A percentile compares a stretch with the other conserved stretches of the same genome.
These are phyloP conservation scores for Synanceia verrucosa DNA, from an alignment of 2,797 vertebrate genomes.

Conservation along the genomic window DNA sequence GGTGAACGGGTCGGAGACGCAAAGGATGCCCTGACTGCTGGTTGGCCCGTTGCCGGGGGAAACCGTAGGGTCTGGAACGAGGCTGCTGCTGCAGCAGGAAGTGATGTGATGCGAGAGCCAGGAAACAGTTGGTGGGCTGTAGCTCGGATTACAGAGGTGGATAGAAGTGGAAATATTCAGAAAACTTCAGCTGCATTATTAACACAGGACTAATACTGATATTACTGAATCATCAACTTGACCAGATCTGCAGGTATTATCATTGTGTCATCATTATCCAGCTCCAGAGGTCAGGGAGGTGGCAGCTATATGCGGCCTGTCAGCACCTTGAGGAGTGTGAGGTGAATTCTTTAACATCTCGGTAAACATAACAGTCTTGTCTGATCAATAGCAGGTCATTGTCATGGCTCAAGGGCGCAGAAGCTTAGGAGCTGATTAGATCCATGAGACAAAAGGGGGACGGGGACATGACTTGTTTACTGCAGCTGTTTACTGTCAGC, in stretches of 20 bases:
- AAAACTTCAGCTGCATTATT: constrained; percentile 42
- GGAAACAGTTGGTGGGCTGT: constrained; percentile 55
- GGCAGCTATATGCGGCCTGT: constrained; percentile 10
- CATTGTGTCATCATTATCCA: constrained; percentile 30
- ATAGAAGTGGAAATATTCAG: constrained; percentile 64
- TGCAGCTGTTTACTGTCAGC: constrained; percentile 79
- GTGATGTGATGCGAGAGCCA: constrained; percentile 62
- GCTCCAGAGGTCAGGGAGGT: constrained; percentile 31
- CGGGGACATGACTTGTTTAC: constrained; percentile 83
- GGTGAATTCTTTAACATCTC: constrained; percentile 69
- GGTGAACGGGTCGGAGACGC: constrained; percentile 51
- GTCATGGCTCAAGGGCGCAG: constrained; percentile 80
- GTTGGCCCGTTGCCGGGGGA: constrained; percentile 72
- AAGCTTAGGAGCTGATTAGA: constrained; percentile 71
- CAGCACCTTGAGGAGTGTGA: constrained; percentile 43
- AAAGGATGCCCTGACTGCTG: constrained; percentile 78
- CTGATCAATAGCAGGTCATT: constrained; percentile 82
- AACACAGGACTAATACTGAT: constrained; percentile 20
- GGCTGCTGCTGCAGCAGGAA: constrained; percentile 63
- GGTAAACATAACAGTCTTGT: constrained; percentile 60
- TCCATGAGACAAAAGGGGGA: constrained; percentile 68
- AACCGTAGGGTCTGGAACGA: constrained; percentile 67
- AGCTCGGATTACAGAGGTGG: constrained; percentile 51
- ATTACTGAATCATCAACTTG: constrained; percentile 20
- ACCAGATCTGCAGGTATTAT: constrained; percentile 19